Conservation (phyloP, 2,888 invertebrate species). For the Chaitophorus viminalis region DNA sequence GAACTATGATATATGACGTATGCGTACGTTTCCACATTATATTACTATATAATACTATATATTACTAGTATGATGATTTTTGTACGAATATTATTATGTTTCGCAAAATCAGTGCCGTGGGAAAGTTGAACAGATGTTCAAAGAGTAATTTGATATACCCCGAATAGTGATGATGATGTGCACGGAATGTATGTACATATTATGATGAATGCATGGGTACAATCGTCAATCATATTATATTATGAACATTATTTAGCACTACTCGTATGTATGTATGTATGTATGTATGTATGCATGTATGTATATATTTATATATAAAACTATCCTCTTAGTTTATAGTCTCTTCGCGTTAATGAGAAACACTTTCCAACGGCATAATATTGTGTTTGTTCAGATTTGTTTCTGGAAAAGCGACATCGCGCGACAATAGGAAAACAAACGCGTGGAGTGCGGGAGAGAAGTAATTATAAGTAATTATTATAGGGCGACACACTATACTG, state of each 20-base stretch:
- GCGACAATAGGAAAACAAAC: background rate
- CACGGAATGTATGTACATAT: background rate
- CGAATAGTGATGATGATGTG: background rate
- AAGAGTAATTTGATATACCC: constrained; percentile 17
- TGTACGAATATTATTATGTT: constrained; percentile 4
- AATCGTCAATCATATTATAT: too few relatives aligned
- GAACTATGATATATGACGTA: background rate
- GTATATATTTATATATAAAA: background rate
- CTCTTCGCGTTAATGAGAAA: constrained; percentile 23
- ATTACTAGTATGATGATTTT: background rate
- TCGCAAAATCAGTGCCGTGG: constrained; percentile 29
- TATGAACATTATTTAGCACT: background rate
- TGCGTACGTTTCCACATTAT: background rate
- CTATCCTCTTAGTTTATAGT: background rate
- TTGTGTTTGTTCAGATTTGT: background rate
- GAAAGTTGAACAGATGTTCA: constrained; percentile 13
- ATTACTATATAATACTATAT: too few relatives aligned
- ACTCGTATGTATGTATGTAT: too few relatives aligned
- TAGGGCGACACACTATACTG: too few relatives aligned
- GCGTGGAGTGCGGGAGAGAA: background rate
- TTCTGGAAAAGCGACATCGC: background rate
- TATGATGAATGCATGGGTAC: background rate
- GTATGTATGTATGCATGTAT: too few relatives aligned
- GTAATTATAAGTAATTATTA: background rate
- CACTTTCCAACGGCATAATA: constrained; percentile 9